phyloP scores from a whole-genome alignment of 2,888 invertebrate genomes.

The Agriopis marginaria region DNA sequence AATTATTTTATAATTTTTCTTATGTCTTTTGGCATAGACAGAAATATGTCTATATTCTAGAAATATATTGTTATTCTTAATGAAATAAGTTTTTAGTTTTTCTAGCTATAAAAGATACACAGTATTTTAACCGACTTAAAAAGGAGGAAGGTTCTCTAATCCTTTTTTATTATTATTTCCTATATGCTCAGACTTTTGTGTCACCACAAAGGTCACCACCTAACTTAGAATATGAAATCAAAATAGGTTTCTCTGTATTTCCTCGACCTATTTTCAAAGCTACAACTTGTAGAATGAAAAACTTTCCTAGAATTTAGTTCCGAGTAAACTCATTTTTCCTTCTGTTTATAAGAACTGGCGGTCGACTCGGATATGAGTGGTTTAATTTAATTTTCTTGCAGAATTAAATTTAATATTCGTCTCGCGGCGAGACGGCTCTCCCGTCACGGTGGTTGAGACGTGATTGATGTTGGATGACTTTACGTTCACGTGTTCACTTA shows the following conservation, averaged over 20 bases:
- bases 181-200: background rate
- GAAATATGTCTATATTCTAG: too few species aligned
- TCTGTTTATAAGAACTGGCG: conserved; percentile 29
- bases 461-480: conserved; percentile 61
- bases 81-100: too few species aligned
- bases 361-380: conserved; percentile 50
- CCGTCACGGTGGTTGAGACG: conserved; percentile 35
- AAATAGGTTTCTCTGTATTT: background rate
- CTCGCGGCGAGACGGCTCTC: conserved; percentile 27
- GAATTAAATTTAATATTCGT: conserved; percentile 38
- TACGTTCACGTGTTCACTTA: conserved; percentile 54
- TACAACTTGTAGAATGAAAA: background rate
- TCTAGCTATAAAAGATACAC: too few species aligned
- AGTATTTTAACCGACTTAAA: too few species aligned
- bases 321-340: background rate
- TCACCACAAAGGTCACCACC: background rate
- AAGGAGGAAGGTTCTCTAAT: too few species aligned
- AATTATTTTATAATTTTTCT: too few species aligned
- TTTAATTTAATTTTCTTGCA: conserved; percentile 54
- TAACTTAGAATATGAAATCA: background rate
- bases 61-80: too few species aligned
- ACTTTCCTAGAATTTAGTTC: conserved; percentile 8
- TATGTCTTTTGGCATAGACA: too few species aligned
- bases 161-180: too few species aligned
- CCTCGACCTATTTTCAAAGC: background rate